Conservation (phyloP, 1,140 invertebrate species). For the Eufriesea mexicana region DNA sequence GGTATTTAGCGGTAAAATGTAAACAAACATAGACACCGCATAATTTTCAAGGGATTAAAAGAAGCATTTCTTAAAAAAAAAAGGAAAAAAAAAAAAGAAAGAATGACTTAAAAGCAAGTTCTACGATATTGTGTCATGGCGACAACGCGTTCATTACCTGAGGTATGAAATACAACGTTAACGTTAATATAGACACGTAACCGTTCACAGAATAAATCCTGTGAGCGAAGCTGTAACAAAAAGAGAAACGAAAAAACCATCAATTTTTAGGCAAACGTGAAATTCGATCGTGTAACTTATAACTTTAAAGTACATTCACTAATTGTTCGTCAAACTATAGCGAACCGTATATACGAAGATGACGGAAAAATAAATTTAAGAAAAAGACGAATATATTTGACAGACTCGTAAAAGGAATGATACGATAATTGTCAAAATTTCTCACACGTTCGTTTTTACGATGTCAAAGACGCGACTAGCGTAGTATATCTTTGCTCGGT, state of each 20-base stretch:
- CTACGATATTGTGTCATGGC: neutral
- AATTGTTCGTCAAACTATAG: neutral
- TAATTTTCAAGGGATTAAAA: neutral
- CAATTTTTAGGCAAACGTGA: neutral
- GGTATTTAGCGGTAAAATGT: neutral
- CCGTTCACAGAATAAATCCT: neutral
- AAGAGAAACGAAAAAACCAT: neutral
- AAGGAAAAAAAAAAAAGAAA: too few relatives aligned
- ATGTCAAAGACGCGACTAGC: neutral
- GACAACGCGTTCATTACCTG: conserved; percentile 4
- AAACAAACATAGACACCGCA: neutral
- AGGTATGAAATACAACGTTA: conserved; percentile 18
- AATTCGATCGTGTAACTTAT: neutral
- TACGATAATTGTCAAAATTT: neutral
- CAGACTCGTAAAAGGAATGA: neutral
- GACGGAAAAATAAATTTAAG: neutral
- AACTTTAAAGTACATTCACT: neutral
- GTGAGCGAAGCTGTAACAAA: too few relatives aligned
- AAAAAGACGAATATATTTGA: too few relatives aligned
- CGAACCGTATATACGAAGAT: neutral
- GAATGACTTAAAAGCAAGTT: neutral
- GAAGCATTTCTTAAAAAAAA: too few relatives aligned
- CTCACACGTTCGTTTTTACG: neutral
- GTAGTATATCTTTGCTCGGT: neutral
- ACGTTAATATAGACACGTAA: neutral